Evolutionary conservation across 2,888 invertebrate species (phyloP).

Genomic region (Boloria euphrosyne): DNA sequence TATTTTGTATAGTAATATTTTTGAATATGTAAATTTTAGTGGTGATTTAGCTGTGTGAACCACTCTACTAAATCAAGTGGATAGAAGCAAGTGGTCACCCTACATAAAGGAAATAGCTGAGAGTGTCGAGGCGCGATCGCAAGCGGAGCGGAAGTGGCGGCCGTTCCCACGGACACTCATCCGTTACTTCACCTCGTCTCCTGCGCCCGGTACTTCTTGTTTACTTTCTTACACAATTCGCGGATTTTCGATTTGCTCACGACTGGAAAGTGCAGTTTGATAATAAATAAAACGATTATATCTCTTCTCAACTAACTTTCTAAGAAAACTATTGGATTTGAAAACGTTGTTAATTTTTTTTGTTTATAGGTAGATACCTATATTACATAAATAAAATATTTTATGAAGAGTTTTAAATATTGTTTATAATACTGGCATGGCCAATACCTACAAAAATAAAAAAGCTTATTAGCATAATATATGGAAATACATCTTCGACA

Average conservation of each 20-base stretch:
- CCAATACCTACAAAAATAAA: background rate
- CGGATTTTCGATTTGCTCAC: constrained; percentile 19
- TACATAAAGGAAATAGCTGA: constrained; percentile 77
- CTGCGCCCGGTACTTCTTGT: constrained; percentile 37
- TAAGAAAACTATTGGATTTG: background rate
- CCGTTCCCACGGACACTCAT: constrained; percentile 81
- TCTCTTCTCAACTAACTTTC: background rate
- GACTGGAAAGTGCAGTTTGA: constrained; percentile 19
- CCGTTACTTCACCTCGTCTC: constrained; percentile 76
- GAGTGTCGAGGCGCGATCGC: constrained; percentile 67
- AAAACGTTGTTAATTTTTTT: no score
- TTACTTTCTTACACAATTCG: constrained; percentile 49
- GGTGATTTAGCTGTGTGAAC: no score
- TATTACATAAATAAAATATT: no score
- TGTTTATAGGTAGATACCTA: no score
- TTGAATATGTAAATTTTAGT: no score
- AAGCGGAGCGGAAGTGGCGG: constrained; percentile 75
- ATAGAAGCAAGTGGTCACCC: constrained; percentile 57
- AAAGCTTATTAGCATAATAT: constrained; percentile 6
- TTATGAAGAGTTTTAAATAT: no score
- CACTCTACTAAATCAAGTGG: constrained; percentile 25
- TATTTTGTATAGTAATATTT: no score
- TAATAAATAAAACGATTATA: constrained; percentile 1
- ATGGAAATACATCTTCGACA: background rate
- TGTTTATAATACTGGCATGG: no score